These are phyloP conservation scores for Theocolax elegans DNA, from an alignment of 1,140 invertebrate genomes.

Conservation along the genomic window DNA sequence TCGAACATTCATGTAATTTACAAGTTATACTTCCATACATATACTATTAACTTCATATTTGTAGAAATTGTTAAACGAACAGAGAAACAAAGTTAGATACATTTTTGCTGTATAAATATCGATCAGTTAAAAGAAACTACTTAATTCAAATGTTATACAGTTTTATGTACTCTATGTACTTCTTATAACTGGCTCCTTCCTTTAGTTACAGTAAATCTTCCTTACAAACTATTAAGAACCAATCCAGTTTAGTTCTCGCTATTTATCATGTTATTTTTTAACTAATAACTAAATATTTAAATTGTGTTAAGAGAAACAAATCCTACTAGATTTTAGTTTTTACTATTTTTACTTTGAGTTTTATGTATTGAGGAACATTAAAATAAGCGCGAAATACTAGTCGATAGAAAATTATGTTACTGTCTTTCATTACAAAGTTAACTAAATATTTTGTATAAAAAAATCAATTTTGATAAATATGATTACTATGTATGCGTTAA, in stretches of 20 bases:
- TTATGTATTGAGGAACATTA: not conserved
- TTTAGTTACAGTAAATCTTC: not conserved
- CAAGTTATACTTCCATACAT: conserved; percentile 47
- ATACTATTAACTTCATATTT: conserved; percentile 40
- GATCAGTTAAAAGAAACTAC: conserved; percentile 1
- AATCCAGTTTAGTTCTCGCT: conserved; percentile 15
- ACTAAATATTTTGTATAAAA: conserved; percentile 41
- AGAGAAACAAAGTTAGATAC: conserved; percentile 28
- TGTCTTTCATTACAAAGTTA: conserved; percentile 38
- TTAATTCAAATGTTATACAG: not conserved
- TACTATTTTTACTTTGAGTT: conserved; percentile 2
- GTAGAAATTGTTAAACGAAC: conserved; percentile 26
- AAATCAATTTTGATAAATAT: not conserved
- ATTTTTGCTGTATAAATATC: conserved; percentile 13
- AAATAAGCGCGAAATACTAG: conserved; percentile 32
- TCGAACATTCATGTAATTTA: conserved; percentile 33
- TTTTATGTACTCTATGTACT: conserved; percentile 8
- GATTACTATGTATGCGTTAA: not conserved
- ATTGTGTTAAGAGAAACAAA: conserved; percentile 4
- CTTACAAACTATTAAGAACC: conserved; percentile 1
- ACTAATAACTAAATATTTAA: conserved; percentile 19
- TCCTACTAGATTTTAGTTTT: conserved; percentile 23
- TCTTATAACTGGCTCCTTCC: not conserved
- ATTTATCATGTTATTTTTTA: conserved; percentile 26
- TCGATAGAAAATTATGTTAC: conserved; percentile 29